Evolutionary conservation across 2,888 invertebrate species (phyloP), one percentile per base, ranked within the genome.

Genomic region (Hirtodrosophila duncani): DNA sequence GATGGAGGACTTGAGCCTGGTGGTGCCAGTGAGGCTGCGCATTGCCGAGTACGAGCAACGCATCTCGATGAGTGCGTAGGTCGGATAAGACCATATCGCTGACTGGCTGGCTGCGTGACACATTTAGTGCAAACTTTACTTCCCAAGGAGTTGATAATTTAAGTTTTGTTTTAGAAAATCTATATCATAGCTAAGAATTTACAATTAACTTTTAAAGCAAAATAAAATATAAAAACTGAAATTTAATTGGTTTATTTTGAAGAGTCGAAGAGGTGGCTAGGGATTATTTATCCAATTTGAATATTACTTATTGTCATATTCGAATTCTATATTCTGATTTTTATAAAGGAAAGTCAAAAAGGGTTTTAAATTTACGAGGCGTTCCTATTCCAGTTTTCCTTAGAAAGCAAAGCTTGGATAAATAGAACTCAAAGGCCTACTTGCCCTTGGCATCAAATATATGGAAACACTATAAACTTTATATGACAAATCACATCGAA

Each of bases 1-100:
- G 49, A 84, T 84, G 84, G 84, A 84, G 59, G 85, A 84, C 53
- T 62, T 85, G 31, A 83, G 81, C 34, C 58, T 85, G 23, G 83
- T 84, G 5, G 70, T 84, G 30, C 84, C 85, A 3, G 85, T 85
- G 8, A 68, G 79, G 42, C 50, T 84, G 37, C 81, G 84, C 59
- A 71, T 84, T 37, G 83, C 85, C 13, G 84, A 84, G 44, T 83
- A 82, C 62, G 84, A 84, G 56, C 69, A 79, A 8, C 79, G 77
- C 38, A 83, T 83, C 55, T 70, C 68, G 9, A 69, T 71, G 71
- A 63, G 55, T 41, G 58, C 67, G 6, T 67, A 11, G 21, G 8
- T 2, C 3, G 24, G 24, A 36, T 13, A 18, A 18, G 18, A 20
- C 14, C 30, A 23, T n/a, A 17, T 37, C 42, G 13, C 21, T 11